Base-by-base conservation (phyloP, 2,797 vertebrate genomes). In the Halcyon chelicuti region DNA sequence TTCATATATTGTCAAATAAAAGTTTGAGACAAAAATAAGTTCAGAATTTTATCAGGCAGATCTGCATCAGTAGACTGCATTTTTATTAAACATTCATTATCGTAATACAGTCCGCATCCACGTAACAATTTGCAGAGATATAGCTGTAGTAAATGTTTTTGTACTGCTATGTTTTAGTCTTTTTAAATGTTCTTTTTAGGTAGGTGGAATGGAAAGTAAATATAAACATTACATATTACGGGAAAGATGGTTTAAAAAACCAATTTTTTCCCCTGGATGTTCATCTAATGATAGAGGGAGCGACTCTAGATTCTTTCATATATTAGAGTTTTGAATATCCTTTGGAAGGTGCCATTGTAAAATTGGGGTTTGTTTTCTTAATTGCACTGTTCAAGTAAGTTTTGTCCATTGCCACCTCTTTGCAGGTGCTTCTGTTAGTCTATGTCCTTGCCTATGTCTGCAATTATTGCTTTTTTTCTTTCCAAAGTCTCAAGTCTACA, bases 351-450 rank as follows among this genome's bases (percentile, higher is more conserved):
- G 19, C 5, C 44, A 35, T 23, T 78, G 20, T 61, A 74, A 73
- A 55, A 46, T 74, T 65, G 47, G 10, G 0, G 3, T 58, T 81
- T 81, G 7, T 66, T 88, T 71, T 39, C 52, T 57, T 71, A 57
- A 61, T 25, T 51, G 26, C 17, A 72, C 13, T 83, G 12, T 65
- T n/a, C 8, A 46, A 49, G 26, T 47, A 52, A 6, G 71, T 93
- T 79, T 88, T 74, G 31, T 88, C 49, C 13, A 9, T 62, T 85
- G 21, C n/a, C 85, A 52, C 49, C 26, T 61, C 91, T 97, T 97
- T 92, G 90, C 82, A 85, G 26, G 49, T 93, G 85, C 86, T 72
- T 94, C 91, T 95, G 7, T 96, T 93, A 90, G 85, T 90, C 74
- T 39, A 47, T 46, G 60, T 93, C 33, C 58, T 97, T 96, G 71